Base-by-base conservation (phyloP, 2,888 invertebrate genomes). In the Alcis repandata region DNA sequence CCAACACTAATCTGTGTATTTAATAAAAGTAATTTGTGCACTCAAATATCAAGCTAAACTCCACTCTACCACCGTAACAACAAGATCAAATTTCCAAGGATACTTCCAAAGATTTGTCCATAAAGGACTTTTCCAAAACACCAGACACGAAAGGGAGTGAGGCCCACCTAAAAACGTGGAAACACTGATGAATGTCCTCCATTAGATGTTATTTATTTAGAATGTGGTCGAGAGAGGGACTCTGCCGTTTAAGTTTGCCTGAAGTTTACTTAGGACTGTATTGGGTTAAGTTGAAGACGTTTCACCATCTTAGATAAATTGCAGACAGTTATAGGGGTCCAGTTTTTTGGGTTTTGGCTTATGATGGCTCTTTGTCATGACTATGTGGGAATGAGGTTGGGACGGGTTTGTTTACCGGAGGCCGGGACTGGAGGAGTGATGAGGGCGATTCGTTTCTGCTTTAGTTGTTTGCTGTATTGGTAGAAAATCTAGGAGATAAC, bases 191-290 rank as follows among this genome's bases (percentile, higher is more conserved):
- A 94, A 94, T 94, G 94, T 90, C 84, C 86, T 88, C 93, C 93
- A 94, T 94, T 94, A 94, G 94, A 92, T 89, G 94, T 93, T 94
- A 94, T 94, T 94, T 94, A 94, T 94, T 94, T 94, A 93, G 93
- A 92, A 88, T 91, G 93, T 88, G 93, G 92, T 91, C 89, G 88
- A 88, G 86, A 87, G 87, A 91, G 92, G 91, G 91, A 90, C 91
- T 87, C 71, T 83, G 57, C 79, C 85, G 89, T 88, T 92, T 90
- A 91, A 92, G 89, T 91, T 89, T 84, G 84, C 90, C 90, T 88
- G 89, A 87, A 90, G 92, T 93, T 93, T 93, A 90, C 91, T 92
- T 92, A 92, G 92, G 93, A 91, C 90, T 88, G 85, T 92, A 92
- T 92, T 90, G 90, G 92, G 92, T 93, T 92, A 90, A 82, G 85